Percentiles rank a stretch among this genome's conserved stretches.
Evolutionary conservation across 2,113 vertebrate genomes (phyloP).

Genomic region (Leptobrachium ailaonicum): DNA sequence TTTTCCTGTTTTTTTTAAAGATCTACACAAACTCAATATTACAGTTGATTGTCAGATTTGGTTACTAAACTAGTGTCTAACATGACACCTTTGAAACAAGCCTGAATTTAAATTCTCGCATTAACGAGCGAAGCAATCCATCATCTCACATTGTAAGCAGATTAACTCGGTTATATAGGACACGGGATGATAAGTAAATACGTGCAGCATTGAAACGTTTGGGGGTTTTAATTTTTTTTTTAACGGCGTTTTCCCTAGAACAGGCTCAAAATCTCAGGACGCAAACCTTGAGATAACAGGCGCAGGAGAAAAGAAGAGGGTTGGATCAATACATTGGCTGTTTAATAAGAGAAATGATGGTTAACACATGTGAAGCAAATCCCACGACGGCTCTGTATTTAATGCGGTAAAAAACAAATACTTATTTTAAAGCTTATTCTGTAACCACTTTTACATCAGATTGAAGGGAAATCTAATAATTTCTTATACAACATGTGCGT

Average conservation of each 20-base stretch:
- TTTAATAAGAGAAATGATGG: slow-evolving; percentile 36
- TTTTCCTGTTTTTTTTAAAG: slow-evolving; percentile 44
- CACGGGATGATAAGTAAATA: slow-evolving; percentile 17
- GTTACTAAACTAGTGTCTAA: slow-evolving; percentile 55
- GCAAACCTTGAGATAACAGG: slow-evolving; percentile 8
- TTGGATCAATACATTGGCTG: slow-evolving; percentile 43
- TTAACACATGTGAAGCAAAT: slow-evolving; percentile 29
- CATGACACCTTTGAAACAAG: slow-evolving; percentile 46
- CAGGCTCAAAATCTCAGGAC: background rate
- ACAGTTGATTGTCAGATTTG: slow-evolving; percentile 57
- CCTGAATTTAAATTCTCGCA: slow-evolving; percentile 22
- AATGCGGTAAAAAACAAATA: background rate
- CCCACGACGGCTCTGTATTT: background rate
- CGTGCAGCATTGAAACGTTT: background rate
- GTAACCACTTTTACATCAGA: background rate
- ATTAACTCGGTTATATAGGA: slow-evolving; percentile 15
- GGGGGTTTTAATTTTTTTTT: background rate
- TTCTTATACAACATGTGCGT: no score
- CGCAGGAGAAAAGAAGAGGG: slow-evolving; percentile 5
- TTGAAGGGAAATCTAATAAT: no score
- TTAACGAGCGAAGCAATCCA: slow-evolving; percentile 49
- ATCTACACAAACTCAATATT: slow-evolving; percentile 59
- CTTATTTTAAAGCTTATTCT: background rate
- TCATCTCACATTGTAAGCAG: slow-evolving; percentile 20
- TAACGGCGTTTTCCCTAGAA: background rate